These are phyloP conservation scores for Wiebesia pumilae DNA, from an alignment of 1,140 invertebrate genomes.

Conservation along the genomic window DNA sequence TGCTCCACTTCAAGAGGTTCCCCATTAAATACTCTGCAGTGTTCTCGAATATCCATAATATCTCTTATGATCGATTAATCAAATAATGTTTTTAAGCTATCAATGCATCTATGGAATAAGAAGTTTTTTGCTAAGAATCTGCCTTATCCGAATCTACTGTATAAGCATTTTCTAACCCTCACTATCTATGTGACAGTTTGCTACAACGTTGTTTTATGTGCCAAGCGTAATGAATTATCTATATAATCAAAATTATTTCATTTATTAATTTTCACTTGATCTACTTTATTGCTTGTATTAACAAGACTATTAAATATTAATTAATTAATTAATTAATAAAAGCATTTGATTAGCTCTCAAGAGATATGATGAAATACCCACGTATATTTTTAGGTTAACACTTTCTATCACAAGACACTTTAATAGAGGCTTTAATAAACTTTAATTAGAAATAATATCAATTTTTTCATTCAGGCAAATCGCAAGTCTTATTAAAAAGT, in stretches of 20 bases:
- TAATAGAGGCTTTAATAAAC: too few relatives aligned
- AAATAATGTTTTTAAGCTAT: too few relatives aligned
- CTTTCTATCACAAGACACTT: too few relatives aligned
- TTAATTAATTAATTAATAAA: not conserved
- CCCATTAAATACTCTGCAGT: too few relatives aligned
- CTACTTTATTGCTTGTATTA: not conserved
- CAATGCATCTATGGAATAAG: too few relatives aligned
- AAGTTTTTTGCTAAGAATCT: not conserved
- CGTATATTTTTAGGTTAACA: not conserved
- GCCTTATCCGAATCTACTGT: not conserved
- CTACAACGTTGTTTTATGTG: not conserved
- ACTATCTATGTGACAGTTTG: not conserved
- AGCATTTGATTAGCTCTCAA: not conserved
- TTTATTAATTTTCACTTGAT: not conserved
- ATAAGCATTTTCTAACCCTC: not conserved
- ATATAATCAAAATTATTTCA: not conserved
- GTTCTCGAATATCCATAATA: too few relatives aligned
- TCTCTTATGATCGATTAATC: too few relatives aligned
- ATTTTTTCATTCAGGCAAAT: too few relatives aligned
- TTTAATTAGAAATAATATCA: too few relatives aligned
- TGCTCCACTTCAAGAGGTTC: too few relatives aligned
- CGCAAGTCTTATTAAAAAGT: too few relatives aligned
- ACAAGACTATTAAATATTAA: not conserved
- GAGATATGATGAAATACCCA: not conserved
- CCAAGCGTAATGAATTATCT: not conserved